A percentile compares a stretch with the other conserved stretches of the same genome.
Evolutionary conservation across 2,113 vertebrate species (phyloP).

Genomic region (Xyrauchen texanus): DNA sequence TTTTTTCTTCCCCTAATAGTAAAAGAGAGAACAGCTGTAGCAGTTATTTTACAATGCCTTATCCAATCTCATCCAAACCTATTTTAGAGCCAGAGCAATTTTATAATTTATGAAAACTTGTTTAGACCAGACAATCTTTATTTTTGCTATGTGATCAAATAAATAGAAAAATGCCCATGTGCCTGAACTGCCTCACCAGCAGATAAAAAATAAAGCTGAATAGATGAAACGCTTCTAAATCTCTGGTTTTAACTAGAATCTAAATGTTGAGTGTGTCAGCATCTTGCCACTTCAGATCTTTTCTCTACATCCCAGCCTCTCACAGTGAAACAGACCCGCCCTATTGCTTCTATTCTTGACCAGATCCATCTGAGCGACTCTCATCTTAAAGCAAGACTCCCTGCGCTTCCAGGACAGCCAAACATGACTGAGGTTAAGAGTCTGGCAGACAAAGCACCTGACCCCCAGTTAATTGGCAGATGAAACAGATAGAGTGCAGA

Average conservation of each 20-base stretch:
- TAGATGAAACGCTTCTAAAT: neutral
- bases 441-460: slow-evolving; percentile 67
- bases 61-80: too few species aligned
- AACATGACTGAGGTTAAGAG: slow-evolving; percentile 61
- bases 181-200: neutral
- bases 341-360: slow-evolving; percentile 16
- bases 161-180: too few species aligned
- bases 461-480: slow-evolving; percentile 76
- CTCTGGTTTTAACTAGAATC: neutral
- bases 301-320: neutral
- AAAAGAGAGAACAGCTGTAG: too few species aligned
- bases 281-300: slow-evolving; percentile 11
- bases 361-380: slow-evolving; percentile 36
- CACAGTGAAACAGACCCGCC: neutral
- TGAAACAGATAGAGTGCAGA: slow-evolving; percentile 70
- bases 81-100: too few species aligned
- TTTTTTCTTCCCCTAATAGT: too few species aligned
- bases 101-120: too few species aligned
- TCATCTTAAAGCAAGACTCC: slow-evolving; percentile 65
- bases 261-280: neutral
- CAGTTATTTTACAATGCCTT: too few species aligned
- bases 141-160: too few species aligned
- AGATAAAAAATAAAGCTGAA: neutral
- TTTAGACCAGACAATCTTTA: too few species aligned
- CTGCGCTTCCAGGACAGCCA: slow-evolving; percentile 72